Evolutionary conservation across 2,888 invertebrate species (phyloP).

Genomic region (Dione juno): DNA sequence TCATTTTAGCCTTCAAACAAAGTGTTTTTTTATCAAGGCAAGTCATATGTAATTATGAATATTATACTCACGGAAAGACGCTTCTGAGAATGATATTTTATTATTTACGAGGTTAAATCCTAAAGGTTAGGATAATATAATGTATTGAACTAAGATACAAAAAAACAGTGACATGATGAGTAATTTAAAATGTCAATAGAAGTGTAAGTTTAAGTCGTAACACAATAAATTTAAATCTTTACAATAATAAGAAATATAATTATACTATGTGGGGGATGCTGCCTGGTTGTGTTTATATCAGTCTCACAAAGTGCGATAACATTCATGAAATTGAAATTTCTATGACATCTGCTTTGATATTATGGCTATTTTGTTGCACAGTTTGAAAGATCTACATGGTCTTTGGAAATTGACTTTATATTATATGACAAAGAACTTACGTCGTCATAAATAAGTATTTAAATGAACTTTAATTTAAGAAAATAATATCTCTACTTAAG

Average conservation of each 20-base stretch:
- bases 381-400: too few relatives aligned
- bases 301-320: too few relatives aligned
- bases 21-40: constrained; percentile 13
- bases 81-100: constrained; percentile 6
- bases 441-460: neutral
- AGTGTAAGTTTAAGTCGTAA: neutral
- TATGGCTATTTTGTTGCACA: too few relatives aligned
- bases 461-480: neutral
- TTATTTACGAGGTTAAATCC: constrained; percentile 11
- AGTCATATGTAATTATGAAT: constrained; percentile 20
- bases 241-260: too few relatives aligned
- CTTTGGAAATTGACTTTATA: too few relatives aligned
- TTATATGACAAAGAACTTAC: too few relatives aligned
- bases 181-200: neutral
- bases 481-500: neutral
- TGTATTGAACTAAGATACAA: neutral
- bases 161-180: neutral
- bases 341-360: too few relatives aligned
- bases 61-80: constrained; percentile 20
- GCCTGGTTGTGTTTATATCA: too few relatives aligned
- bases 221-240: neutral
- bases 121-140: constrained; percentile 4
- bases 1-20: constrained; percentile 12
- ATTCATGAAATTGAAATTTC: too few relatives aligned
- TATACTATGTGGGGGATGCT: too few relatives aligned